Percentiles rank a stretch among this genome's conserved stretches.
Conservation (phyloP, 37 sponge, comb jelly and placozoan species). For the Theonella swinhoei region DNA sequence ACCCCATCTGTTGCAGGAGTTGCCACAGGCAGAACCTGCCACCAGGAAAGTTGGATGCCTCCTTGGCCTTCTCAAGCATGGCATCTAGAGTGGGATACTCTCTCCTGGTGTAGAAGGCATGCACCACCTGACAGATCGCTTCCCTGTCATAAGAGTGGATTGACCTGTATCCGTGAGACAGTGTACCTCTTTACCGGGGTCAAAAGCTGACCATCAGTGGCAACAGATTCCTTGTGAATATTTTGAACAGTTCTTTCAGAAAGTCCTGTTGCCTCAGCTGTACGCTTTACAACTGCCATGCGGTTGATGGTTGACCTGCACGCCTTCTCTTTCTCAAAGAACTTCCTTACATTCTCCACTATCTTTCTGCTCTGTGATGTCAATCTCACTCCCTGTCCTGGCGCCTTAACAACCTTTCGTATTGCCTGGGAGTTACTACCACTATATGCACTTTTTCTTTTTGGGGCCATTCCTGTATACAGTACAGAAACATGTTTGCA, state of each 20-base stretch:
- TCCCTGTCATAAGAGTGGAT: neutral
- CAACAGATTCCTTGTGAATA: neutral
- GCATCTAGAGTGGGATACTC: conserved; percentile 29
- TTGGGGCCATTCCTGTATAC: no score
- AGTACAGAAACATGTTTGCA: no score
- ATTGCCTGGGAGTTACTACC: no score
- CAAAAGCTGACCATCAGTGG: no score
- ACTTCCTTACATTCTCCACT: neutral
- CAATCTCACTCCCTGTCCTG: neutral
- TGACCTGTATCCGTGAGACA: neutral
- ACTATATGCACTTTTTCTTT: no score
- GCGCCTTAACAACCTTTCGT: no score
- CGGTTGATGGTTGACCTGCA: neutral
- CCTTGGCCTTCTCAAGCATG: conserved; percentile 10
- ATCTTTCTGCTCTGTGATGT: neutral
- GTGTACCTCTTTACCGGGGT: neutral
- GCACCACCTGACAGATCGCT: neutral
- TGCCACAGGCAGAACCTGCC: conserved; percentile 7
- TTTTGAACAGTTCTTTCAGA: neutral
- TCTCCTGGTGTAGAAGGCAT: neutral
- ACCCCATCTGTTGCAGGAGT: conserved; percentile 7
- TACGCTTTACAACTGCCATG: neutral
- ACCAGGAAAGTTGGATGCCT: neutral
- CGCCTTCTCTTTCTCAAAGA: neutral
- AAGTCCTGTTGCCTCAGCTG: neutral